A percentile compares a stretch with the other conserved stretches of the same genome.
phyloP scores from a whole-genome alignment of 2,797 vertebrate genomes.

The Chelon labrosus region DNA sequence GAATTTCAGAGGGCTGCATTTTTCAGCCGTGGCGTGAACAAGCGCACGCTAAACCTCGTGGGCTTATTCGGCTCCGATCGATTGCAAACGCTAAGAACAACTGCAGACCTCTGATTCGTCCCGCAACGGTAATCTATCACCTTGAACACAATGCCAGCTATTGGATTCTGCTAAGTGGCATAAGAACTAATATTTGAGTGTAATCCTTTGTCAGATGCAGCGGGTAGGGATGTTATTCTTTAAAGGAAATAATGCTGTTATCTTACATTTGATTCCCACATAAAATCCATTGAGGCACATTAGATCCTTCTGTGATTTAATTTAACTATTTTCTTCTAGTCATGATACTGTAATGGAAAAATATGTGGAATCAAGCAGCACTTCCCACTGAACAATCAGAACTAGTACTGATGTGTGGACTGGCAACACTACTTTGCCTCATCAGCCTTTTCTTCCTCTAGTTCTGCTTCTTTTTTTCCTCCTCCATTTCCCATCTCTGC shows the following conservation, averaged over 20 bases:
- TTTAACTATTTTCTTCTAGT: not conserved
- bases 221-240: not conserved
- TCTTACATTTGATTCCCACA: too few species aligned
- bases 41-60: constrained; percentile 20
- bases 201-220: constrained; percentile 6
- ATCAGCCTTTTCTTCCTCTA: not conserved
- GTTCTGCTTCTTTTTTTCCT: constrained; percentile 1
- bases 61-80: constrained; percentile 18
- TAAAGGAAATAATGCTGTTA: not conserved
- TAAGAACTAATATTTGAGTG: constrained; percentile 9
- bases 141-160: constrained; percentile 10
- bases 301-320: not conserved
- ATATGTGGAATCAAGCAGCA: too few species aligned
- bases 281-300: not conserved
- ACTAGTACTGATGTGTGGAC: too few species aligned
- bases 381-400: too few species aligned
- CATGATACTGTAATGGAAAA: not conserved
- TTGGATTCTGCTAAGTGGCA: constrained; percentile 28
- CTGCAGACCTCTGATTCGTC: constrained; percentile 24
- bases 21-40: constrained; percentile 19
- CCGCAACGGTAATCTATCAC: constrained; percentile 32
- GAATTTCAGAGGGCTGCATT: constrained; percentile 1
- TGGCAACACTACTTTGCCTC: not conserved
- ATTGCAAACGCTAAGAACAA: constrained; percentile 21
- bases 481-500: not conserved